These are phyloP conservation scores for Phrynocephalus guinanensis DNA, from an alignment of 2,797 vertebrate genomes.

Conservation along the genomic window DNA sequence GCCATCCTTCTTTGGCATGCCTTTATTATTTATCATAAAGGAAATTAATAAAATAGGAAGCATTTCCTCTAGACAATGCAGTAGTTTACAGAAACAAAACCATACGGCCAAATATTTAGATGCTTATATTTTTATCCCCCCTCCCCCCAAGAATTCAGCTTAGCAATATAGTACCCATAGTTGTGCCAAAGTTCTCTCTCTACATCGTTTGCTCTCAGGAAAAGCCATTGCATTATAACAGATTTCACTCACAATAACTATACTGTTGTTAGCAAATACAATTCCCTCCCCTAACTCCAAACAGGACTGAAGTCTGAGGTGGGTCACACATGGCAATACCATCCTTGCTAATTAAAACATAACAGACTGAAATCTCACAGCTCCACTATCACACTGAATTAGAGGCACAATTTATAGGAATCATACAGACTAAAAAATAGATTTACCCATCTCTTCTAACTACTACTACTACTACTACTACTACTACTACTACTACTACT, in stretches of 20 bases:
- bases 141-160: too few relatives aligned
- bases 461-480: too few relatives aligned
- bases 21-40: not conserved
- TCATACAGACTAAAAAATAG: not conserved
- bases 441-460: too few relatives aligned
- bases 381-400: not conserved
- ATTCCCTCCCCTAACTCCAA: too few relatives aligned
- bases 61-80: not conserved
- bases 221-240: too few relatives aligned
- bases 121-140: not conserved
- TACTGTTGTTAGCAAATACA: too few relatives aligned
- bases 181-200: too few relatives aligned
- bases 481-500: too few relatives aligned
- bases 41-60: constrained; percentile 1
- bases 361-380: not conserved
- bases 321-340: not conserved
- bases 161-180: too few relatives aligned
- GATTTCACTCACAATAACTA: too few relatives aligned
- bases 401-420: not conserved
- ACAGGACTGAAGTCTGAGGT: not conserved
- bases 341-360: not conserved
- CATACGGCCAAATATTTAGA: not conserved
- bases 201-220: too few relatives aligned
- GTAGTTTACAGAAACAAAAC: constrained; percentile 16
- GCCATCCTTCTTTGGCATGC: not conserved